A percentile compares a stretch with the other conserved stretches of the same genome.
These are phyloP conservation scores for Dermatophagoides farinae DNA, from an alignment of 1,140 invertebrate species.

Conservation along the genomic window DNA sequence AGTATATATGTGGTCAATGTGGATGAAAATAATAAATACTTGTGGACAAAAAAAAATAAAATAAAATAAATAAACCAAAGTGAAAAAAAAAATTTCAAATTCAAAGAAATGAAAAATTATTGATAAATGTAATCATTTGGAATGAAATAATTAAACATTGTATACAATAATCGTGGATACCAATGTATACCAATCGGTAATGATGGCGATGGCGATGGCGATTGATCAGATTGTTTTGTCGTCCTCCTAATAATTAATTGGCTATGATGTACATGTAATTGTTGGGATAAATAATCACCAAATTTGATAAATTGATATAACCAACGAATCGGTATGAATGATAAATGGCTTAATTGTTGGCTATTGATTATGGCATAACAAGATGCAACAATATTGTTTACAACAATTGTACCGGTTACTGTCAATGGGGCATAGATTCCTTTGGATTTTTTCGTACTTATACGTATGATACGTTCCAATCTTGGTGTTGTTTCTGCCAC, in stretches of 20 bases:
- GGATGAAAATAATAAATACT: too few species aligned
- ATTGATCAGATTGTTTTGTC: conserved; percentile 17
- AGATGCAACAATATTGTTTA: conserved; percentile 71
- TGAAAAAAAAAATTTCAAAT: too few species aligned
- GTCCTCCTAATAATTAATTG: not conserved
- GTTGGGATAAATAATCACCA: not conserved
- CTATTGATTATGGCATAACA: conserved; percentile 79
- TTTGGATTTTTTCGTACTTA: conserved; percentile 33
- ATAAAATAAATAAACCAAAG: too few species aligned
- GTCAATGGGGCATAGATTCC: conserved; percentile 84
- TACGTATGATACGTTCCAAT: conserved; percentile 38
- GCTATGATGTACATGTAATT: conserved; percentile 1
- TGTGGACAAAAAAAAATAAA: too few species aligned
- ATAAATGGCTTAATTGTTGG: conserved; percentile 58
- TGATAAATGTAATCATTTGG: conserved; percentile 26
- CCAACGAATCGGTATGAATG: conserved; percentile 53
- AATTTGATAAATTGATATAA: conserved; percentile 24
- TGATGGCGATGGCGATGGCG: not conserved
- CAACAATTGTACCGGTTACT: conserved; percentile 57
- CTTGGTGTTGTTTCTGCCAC: conserved; percentile 4
- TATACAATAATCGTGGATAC: conserved; percentile 59
- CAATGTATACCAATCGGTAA: conserved; percentile 46
- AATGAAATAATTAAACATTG: conserved; percentile 42
- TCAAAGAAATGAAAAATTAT: too few species aligned
- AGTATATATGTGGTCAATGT: too few species aligned